A percentile compares a stretch with the other conserved stretches of the same genome.
These are phyloP conservation scores for Otolemur crassicaudatus DNA, from an alignment of 2,797 vertebrate species.

Conservation along the genomic window DNA sequence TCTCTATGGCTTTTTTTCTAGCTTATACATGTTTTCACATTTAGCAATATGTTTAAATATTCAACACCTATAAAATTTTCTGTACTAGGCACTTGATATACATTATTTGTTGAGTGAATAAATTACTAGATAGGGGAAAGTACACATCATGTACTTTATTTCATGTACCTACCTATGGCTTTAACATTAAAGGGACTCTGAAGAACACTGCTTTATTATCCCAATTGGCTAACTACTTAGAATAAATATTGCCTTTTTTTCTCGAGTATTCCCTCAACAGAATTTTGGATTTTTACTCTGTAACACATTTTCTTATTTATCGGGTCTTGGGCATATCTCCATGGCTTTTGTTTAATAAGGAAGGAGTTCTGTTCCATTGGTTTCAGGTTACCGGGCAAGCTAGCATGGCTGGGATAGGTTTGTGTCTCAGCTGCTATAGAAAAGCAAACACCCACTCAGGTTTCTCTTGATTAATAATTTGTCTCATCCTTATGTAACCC, in stretches of 20 bases:
- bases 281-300: constrained; percentile 36
- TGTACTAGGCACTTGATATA: background rate
- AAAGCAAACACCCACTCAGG: background rate
- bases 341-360: background rate
- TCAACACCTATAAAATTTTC: background rate
- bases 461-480: constrained; percentile 56
- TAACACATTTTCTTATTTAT: constrained; percentile 8
- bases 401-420: background rate
- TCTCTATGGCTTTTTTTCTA: background rate
- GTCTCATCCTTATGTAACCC: background rate
- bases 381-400: constrained; percentile 3
- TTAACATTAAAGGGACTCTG: background rate
- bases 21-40: background rate
- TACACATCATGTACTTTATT: background rate
- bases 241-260: background rate
- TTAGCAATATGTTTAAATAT: background rate
- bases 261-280: background rate
- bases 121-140: background rate
- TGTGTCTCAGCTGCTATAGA: constrained; percentile 24
- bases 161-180: background rate
- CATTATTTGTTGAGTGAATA: constrained; percentile 53
- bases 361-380: background rate
- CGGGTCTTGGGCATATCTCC: background rate
- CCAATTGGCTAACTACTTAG: constrained; percentile 21
- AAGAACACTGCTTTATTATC: background rate